Percentiles rank a stretch among this genome's conserved stretches.
Conservation (phyloP, 2,113 vertebrate species). For the Morone saxatilis region DNA sequence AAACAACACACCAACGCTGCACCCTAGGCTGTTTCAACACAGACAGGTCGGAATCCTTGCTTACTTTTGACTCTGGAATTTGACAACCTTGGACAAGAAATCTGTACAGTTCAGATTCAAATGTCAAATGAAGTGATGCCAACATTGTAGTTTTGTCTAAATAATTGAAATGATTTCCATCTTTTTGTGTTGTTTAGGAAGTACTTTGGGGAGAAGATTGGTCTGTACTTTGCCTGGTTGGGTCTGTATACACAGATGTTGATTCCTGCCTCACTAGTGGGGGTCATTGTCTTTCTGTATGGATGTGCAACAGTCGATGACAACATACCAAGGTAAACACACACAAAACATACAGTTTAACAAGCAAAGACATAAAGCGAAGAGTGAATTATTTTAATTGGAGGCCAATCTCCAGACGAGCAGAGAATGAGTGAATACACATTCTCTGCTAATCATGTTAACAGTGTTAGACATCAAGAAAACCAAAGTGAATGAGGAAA, state of each 20-base stretch:
- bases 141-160: neutral
- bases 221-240: constrained; percentile 98
- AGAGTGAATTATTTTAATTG: neutral
- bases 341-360: neutral
- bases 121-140: neutral
- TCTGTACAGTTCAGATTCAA: neutral
- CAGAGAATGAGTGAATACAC: too few species aligned
- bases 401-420: too few species aligned
- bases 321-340: constrained; percentile 93
- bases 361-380: neutral
- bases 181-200: constrained; percentile 85
- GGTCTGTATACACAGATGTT: constrained; percentile 98
- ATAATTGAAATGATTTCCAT: neutral
- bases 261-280: constrained; percentile 95
- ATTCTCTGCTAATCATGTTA: neutral
- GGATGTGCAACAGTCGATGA: constrained; percentile 95
- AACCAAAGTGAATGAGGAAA: neutral
- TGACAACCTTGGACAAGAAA: neutral
- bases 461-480: neutral
- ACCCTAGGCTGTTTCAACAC: too few species aligned
- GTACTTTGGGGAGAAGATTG: constrained; percentile 99
- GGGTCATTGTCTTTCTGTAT: constrained; percentile 96
- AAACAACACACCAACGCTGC: too few species aligned
- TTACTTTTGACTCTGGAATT: neutral
- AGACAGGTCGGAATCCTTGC: too few species aligned